Base-by-base conservation (phyloP, 23 tunicate species). In the Oikopleura vanhoeffeni region DNA sequence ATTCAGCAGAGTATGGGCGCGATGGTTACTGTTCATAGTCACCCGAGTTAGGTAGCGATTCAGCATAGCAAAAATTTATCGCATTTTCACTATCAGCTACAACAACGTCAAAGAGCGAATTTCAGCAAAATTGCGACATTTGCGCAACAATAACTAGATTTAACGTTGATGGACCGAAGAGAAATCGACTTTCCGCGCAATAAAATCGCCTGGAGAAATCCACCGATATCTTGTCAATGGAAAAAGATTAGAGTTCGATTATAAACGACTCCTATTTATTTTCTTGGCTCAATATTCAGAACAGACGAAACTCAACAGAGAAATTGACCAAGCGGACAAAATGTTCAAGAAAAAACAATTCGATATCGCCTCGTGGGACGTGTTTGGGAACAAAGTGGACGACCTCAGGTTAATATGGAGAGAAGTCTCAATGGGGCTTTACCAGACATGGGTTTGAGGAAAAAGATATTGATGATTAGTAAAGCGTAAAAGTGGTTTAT, bases 391-490 rank as follows among this genome's bases (percentile, higher is more conserved):
- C n/a, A 92, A 67, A 92, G 89, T 76, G 41, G 89, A 85, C 82
- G 97, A 64, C 57, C 89, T 2, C 87, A 89, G 97, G 49, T 84
- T 24, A 89, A 84, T 35, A 41, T 92, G 49, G 67, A 85, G 67
- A 58, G 30, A 40, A 38, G 1, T 60, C 58, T 36, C 67, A 39
- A n/a, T n/a, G n/a, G 0, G 38, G 39, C 33, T n/a, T 79, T 76
- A 76, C 40, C 33, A 41, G 38, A 57, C 39, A 3, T 85, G 91
- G 98, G 98, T 0, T 95, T 49, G 67, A 88, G 39, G 96, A 95
- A 39, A 90, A 91, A 41, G 96, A 95, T 87, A 64, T 89, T 39
- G 96, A 95, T 42, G 91, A 95, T n/a, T n/a, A n/a, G n/a, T 40
- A 84, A 90, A 0, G 88, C 88, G n/a, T n/a, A n/a, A n/a, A n/a